These are phyloP conservation scores for Pseudomyrmex flavicornis DNA, from an alignment of 1,140 invertebrate genomes.

Conservation along the genomic window DNA sequence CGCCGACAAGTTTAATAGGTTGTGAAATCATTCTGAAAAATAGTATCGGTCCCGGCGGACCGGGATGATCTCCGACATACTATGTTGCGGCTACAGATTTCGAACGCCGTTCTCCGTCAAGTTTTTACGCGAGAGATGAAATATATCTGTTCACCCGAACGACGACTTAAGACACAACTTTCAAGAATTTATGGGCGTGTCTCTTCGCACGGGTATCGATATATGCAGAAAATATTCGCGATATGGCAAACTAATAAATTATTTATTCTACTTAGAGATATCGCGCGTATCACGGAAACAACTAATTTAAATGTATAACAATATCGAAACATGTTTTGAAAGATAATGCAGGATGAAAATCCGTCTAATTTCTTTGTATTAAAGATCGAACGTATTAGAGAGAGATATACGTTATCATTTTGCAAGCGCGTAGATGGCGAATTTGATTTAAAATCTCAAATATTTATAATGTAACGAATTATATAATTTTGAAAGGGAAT, in stretches of 20 bases:
- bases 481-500: too few species aligned
- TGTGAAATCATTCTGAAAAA: conserved; percentile 74
- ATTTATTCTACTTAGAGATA: neutral
- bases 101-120: conserved; percentile 18
- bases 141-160: conserved; percentile 10
- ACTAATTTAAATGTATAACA: neutral
- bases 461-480: too few species aligned
- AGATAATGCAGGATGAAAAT: neutral
- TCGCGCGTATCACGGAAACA: neutral
- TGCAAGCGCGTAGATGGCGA: conserved; percentile 6
- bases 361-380: too few species aligned
- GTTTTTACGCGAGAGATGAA: conserved; percentile 30
- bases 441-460: too few species aligned
- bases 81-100: conserved; percentile 55
- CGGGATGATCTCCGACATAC: conserved; percentile 17
- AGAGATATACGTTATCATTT: neutral
- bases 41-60: conserved; percentile 58
- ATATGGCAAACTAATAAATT: neutral
- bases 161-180: conserved; percentile 18
- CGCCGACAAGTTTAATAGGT: conserved; percentile 73
- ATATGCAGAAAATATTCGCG: neutral
- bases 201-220: neutral
- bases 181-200: conserved; percentile 20
- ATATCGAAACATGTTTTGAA: neutral
- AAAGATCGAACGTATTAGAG: too few species aligned